Conservation (phyloP, 2,113 vertebrate genomes). For the Chaenocephalus aceratus region DNA sequence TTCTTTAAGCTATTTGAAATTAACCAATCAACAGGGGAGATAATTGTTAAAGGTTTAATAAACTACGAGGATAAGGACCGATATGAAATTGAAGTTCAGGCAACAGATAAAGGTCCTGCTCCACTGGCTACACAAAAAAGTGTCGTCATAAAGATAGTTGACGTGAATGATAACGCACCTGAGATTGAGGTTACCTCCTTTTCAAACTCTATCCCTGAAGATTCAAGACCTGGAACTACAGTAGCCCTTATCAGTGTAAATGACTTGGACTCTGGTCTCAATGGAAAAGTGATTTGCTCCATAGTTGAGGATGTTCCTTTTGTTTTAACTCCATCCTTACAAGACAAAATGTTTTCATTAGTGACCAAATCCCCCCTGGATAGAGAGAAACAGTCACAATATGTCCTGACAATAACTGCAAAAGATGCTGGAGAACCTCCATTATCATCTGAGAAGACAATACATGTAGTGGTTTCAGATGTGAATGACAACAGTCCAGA, state of each 20-base stretch:
- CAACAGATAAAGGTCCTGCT: conserved; percentile 59
- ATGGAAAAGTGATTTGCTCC: conserved; percentile 66
- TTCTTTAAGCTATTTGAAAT: conserved; percentile 65
- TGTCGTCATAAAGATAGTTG: conserved; percentile 44
- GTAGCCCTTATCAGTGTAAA: conserved; percentile 61
- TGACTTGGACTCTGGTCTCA: conserved; percentile 63
- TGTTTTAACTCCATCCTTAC: conserved; percentile 46
- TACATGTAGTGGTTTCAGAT: conserved; percentile 49
- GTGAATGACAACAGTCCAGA: not conserved
- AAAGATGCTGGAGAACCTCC: conserved; percentile 55
- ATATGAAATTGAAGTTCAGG: conserved; percentile 78
- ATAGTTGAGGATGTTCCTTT: conserved; percentile 48
- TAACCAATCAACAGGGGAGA: conserved; percentile 58
- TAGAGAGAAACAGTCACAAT: conserved; percentile 64
- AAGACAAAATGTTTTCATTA: conserved; percentile 55
- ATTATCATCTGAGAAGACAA: conserved; percentile 48
- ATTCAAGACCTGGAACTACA: conserved; percentile 63
- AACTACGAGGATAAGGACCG: conserved; percentile 71
- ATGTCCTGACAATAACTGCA: conserved; percentile 52
- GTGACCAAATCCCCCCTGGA: conserved; percentile 56
- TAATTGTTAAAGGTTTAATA: conserved; percentile 66
- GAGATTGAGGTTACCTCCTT: conserved; percentile 68
- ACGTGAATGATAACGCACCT: conserved; percentile 64
- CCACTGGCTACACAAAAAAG: conserved; percentile 45
- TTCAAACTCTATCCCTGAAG: conserved; percentile 55